These are phyloP conservation scores for Anabacerthia variegaticeps DNA, from an alignment of 2,797 vertebrate genomes.

Conservation along the genomic window DNA sequence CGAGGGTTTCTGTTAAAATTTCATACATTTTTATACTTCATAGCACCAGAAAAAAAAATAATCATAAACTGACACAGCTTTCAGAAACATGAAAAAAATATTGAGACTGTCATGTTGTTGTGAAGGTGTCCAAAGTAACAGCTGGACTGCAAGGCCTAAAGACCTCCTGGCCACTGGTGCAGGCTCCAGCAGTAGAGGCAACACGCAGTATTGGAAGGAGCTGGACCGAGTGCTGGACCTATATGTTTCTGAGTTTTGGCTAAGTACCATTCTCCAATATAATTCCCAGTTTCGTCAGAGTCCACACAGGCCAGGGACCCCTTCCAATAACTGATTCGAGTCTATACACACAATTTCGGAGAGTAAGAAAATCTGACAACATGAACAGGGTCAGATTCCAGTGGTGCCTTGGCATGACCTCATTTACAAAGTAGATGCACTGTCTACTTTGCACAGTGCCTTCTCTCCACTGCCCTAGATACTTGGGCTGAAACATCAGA, in stretches of 20 bases:
- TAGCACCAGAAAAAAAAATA: background rate
- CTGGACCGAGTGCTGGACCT: background rate
- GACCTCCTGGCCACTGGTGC: background rate
- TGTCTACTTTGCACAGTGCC: background rate
- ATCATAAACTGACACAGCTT: background rate
- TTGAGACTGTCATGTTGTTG: background rate
- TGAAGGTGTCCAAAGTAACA: background rate
- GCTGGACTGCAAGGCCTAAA: background rate
- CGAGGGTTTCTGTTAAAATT: background rate
- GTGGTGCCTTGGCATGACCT: background rate
- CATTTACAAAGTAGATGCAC: background rate
- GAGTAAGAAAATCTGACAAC: background rate
- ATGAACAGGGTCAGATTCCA: background rate
- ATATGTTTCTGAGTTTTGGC: background rate
- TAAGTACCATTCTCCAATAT: background rate
- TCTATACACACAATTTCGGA: background rate
- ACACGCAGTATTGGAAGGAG: background rate
- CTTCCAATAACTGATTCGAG: background rate
- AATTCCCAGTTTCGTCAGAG: background rate
- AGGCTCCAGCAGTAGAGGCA: rapidly evolving
- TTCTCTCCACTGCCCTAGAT: background rate
- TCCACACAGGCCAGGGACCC: background rate
- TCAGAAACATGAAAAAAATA: background rate
- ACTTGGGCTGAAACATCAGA: background rate
- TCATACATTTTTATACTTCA: background rate